phyloP scores from a whole-genome alignment of 2,113 vertebrate genomes.

The Zapus hudsonius region DNA sequence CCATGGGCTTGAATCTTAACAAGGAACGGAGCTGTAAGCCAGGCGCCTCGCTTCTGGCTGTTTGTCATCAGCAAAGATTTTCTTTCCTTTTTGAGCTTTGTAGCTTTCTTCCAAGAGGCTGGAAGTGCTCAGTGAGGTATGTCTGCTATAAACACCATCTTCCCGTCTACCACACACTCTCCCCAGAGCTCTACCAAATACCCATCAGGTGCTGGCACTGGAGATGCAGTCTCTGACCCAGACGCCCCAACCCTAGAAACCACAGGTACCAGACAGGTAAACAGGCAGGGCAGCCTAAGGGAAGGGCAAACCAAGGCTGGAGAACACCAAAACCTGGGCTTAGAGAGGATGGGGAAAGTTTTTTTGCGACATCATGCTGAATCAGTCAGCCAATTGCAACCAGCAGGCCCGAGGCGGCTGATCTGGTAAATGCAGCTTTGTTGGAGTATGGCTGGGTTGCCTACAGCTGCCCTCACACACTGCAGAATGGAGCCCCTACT shows the following conservation, averaged over 20 bases:
- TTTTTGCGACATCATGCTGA: not conserved
- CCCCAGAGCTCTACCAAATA: not conserved
- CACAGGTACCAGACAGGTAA: not conserved
- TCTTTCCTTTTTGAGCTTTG: not conserved
- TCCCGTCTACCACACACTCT: not conserved
- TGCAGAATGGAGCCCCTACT: not conserved
- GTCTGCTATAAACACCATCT: not conserved
- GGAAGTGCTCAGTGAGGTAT: not conserved
- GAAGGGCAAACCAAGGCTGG: rapidly evolving
- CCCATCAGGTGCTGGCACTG: not conserved
- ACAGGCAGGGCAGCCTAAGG: not conserved
- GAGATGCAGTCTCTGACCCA: not conserved
- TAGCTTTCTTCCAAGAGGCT: constrained; percentile 28
- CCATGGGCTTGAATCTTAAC: constrained; percentile 49
- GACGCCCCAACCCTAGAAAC: not conserved
- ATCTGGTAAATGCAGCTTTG: not conserved
- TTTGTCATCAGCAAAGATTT: not conserved
- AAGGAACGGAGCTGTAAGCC: not conserved
- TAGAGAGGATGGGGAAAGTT: not conserved
- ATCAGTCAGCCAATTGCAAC: not conserved
- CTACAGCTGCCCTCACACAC: not conserved
- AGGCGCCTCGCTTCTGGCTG: constrained; percentile 18
- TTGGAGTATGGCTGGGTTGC: too few relatives aligned
- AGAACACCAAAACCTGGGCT: not conserved
- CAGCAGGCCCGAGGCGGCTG: not conserved